Base-by-base conservation (phyloP, 2,797 vertebrate species). In the Enteromius thamalakanensis region DNA sequence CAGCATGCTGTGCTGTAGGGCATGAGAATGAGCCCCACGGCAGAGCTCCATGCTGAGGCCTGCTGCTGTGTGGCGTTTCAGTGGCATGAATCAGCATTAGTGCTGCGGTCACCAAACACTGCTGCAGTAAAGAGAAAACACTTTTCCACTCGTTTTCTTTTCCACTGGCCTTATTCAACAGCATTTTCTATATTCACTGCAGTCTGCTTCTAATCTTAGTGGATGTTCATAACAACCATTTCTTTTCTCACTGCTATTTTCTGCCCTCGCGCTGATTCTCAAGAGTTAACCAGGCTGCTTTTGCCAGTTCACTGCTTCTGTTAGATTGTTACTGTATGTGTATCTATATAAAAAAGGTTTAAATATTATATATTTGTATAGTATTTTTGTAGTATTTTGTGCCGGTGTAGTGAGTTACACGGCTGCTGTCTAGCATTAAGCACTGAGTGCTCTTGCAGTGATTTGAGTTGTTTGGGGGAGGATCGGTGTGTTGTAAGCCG, bases 21-120 rank as follows among this genome's bases (percentile, higher is more conserved):
- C 29, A 3, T 55, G 0, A 75, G 21, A 55, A 55, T 75, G 32
- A 65, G 72, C 47, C 71, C 49, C 47, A 76, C 10, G 10, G 47
- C 17, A 34, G 72, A 82, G 81, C 81, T 82, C 32, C 62, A 0
- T 42, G 47, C 71, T 68, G 72, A 53, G 60, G 71, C 71, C 62
- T 55, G 19, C 3, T 26, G 80, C 42, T 17, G 76, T 67, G 45
- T 70, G 65, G 49, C 26, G 65, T 53, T 60, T 42, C 23, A 15
- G 1, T 71, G 37, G 14, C 47, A 53, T 79, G 51, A 74, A 68
- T 74, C 58, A 26, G 65, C 76, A 75, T 70, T 37, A 45, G 34
- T 12, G 32, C 77, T 68, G 58, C 26, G 17, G 42, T 65, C 42
- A 65, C 10, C 42, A 1, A 11, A 9, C 42, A 2, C 40, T 55